These are phyloP conservation scores for Antheraea assamensis DNA, from an alignment of 2,888 invertebrate genomes.

Conservation along the genomic window DNA sequence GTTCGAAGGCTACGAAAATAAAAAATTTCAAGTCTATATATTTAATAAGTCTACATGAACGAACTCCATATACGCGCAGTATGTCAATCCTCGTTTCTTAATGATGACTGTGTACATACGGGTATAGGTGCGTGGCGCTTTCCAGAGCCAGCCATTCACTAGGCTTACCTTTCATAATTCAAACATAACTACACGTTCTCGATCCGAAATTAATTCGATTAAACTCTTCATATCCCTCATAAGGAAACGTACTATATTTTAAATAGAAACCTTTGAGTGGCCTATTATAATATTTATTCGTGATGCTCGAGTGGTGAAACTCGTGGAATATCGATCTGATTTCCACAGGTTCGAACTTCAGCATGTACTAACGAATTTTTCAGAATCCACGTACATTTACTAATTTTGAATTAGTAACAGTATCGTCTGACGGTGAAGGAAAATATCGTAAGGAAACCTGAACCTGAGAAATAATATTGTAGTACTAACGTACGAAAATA, in stretches of 20 bases:
- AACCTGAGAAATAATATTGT: too few species aligned
- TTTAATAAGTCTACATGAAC: constrained; percentile 14
- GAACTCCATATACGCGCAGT: constrained; percentile 31
- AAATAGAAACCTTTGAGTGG: background rate
- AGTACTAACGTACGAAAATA: too few species aligned
- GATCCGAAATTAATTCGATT: constrained; percentile 12
- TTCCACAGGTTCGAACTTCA: too few species aligned
- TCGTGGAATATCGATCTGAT: too few species aligned
- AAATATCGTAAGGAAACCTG: too few species aligned
- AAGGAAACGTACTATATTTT: background rate
- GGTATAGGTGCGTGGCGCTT: constrained; percentile 29
- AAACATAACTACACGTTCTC: constrained; percentile 24
- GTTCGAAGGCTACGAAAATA: background rate
- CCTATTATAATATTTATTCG: background rate
- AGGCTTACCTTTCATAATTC: constrained; percentile 32
- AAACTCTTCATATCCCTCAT: background rate
- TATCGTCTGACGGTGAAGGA: too few species aligned
- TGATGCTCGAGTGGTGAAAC: too few species aligned
- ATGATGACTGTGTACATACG: constrained; percentile 37
- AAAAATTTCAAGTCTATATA: background rate
- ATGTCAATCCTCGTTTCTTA: constrained; percentile 42
- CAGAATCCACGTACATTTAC: too few species aligned
- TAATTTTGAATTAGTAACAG: too few species aligned
- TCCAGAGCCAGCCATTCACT: constrained; percentile 34
- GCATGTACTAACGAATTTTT: too few species aligned